Evolutionary conservation across 2,888 invertebrate species (phyloP).

Genomic region (Athalia rosae): DNA sequence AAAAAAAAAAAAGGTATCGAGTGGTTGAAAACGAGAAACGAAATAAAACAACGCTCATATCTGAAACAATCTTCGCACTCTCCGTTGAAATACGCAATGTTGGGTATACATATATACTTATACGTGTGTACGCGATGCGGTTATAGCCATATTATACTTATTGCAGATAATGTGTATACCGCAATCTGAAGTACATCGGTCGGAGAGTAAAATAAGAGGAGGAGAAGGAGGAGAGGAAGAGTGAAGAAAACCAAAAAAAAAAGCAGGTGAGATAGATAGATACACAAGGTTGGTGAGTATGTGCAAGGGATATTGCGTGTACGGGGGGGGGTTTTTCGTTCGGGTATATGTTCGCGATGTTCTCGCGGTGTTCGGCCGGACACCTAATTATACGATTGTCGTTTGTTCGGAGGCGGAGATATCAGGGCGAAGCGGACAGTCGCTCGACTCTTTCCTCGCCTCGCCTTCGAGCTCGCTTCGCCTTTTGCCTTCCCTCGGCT

Average conservation of each 20-base stretch:
- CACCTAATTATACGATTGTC: constrained; percentile 73
- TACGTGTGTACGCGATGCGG: too few relatives aligned
- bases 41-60: too few relatives aligned
- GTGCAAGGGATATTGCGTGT: constrained; percentile 30
- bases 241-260: too few relatives aligned
- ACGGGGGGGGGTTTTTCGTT: constrained; percentile 29
- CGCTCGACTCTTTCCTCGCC: constrained; percentile 48
- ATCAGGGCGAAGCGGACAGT: constrained; percentile 59
- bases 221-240: too few relatives aligned
- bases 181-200: not conserved
- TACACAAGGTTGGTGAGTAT: not conserved
- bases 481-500: not conserved
- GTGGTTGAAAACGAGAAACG: too few relatives aligned
- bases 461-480: not conserved
- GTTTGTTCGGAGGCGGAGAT: constrained; percentile 64
- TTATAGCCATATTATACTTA: too few relatives aligned
- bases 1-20: too few relatives aligned
- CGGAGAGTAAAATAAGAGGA: not conserved
- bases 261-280: not conserved
- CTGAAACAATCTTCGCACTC: too few relatives aligned
- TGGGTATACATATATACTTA: too few relatives aligned
- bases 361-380: constrained; percentile 63
- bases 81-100: too few relatives aligned
- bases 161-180: not conserved
- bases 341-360: constrained; percentile 23